These are phyloP conservation scores for Malaclemys terrapin DNA, from an alignment of 2,113 vertebrate species.

Conservation along the genomic window DNA sequence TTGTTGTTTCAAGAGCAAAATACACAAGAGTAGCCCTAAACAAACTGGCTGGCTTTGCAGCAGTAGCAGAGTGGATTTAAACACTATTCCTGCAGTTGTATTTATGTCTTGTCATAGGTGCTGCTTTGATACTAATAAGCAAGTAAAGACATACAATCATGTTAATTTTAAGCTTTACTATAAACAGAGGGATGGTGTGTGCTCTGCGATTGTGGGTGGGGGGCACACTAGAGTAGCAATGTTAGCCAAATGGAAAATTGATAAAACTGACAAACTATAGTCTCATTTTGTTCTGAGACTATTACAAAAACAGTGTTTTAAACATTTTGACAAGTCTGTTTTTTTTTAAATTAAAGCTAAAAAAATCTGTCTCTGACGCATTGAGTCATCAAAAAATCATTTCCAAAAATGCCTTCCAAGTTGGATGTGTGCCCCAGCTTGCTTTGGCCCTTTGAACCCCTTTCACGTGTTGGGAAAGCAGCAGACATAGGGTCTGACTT, in stretches of 20 bases:
- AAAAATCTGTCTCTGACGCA: not conserved
- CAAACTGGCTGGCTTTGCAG: rapidly evolving
- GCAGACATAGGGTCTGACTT: not conserved
- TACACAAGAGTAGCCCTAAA: rapidly evolving
- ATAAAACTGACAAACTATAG: not conserved
- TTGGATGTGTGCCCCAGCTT: not conserved
- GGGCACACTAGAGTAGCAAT: not conserved
- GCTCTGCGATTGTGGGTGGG: rapidly evolving
- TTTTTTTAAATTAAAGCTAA: not conserved
- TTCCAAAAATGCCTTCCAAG: not conserved
- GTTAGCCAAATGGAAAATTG: not conserved
- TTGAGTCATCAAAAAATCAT: not conserved
- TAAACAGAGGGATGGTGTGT: not conserved
- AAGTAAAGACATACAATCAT: not conserved
- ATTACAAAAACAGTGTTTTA: rapidly evolving
- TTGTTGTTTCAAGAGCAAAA: not conserved
- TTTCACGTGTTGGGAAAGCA: not conserved
- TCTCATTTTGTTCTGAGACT: not conserved
- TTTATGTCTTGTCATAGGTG: not conserved
- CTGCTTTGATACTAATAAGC: not conserved
- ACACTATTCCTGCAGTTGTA: not conserved
- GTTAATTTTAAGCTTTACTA: not conserved
- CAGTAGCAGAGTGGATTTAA: not conserved
- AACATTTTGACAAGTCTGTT: not conserved
- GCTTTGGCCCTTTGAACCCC: not conserved